Percentiles rank a stretch among this genome's conserved stretches.
These are phyloP conservation scores for Strongylocentrotus purpuratus DNA, from an alignment of 35 echinoderm and acorn worm genomes.

Conservation along the genomic window DNA sequence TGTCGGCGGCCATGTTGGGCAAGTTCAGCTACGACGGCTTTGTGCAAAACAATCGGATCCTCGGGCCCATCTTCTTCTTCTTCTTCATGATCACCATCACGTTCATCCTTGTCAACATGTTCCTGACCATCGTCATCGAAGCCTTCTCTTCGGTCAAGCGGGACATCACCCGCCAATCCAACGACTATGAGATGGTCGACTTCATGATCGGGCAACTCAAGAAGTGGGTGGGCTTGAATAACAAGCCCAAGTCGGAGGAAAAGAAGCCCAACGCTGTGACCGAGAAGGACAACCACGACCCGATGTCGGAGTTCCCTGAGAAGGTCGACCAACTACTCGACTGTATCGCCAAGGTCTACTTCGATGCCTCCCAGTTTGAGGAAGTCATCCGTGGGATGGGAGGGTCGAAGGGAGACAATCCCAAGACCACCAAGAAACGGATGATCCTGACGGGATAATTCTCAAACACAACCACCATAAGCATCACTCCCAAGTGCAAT, in stretches of 20 bases:
- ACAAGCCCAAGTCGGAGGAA: constrained; percentile 50
- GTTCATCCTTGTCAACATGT: constrained; percentile 97
- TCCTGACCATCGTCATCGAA: constrained; percentile 93
- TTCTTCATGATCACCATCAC: constrained; percentile 81
- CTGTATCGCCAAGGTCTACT: constrained; percentile 91
- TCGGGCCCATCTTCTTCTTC: constrained; percentile 86
- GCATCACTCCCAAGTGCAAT: too few relatives aligned
- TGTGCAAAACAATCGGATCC: constrained; percentile 31
- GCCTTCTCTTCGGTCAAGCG: constrained; percentile 80
- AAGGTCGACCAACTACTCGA: constrained; percentile 90
- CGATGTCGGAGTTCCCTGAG: constrained; percentile 76
- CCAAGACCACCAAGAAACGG: neutral
- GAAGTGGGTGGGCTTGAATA: constrained; percentile 55
- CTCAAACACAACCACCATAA: neutral
- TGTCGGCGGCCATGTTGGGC: constrained; percentile 77
- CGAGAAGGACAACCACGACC: constrained; percentile 46
- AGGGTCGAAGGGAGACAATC: neutral
- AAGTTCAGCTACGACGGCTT: constrained; percentile 75
- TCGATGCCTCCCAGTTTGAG: constrained; percentile 73
- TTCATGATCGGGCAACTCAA: constrained; percentile 86
- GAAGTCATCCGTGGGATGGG: constrained; percentile 59
- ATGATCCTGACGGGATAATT: constrained; percentile 11
- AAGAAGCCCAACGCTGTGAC: constrained; percentile 1
- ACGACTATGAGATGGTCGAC: constrained; percentile 92
- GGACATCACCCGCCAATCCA: constrained; percentile 75